Base-by-base conservation (phyloP, 2,113 vertebrate species). In the Athene noctua region DNA sequence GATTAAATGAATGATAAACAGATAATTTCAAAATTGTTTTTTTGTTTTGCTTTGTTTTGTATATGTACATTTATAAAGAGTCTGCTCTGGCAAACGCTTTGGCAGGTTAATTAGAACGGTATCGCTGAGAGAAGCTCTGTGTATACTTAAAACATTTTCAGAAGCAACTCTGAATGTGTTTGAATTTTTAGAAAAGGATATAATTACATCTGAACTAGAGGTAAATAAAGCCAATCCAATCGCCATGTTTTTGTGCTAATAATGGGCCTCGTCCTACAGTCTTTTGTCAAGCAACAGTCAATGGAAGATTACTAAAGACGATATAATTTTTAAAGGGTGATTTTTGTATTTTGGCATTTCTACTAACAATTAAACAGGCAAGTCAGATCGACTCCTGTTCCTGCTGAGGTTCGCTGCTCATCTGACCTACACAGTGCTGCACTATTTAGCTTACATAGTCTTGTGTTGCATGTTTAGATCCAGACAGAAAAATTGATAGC, bases 41-140 rank as follows among this genome's bases (percentile, higher is more conserved):
- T 81, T 94, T 96, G 63, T 65, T 96, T 94, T 88, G 36, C 44
- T 82, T 75, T 90, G 38, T 74, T 90, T 58, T 83, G 54, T 61
- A 18, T 79, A 42, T 62, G 29, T 51, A 32, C 16, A 32, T 86
- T 89, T 72, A 42, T 51, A 58, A 89, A 87, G 30, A 52, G 47
- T 58, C 62, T 77, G 29, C 65, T 82, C 54, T 68, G 86, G 67
- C 62, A 86, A 51, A 93, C 0, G 0, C 54, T 88, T 83, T 77
- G 66, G n/a, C 84, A 79, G 51, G 54, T 92, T 91, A 91, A 78
- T 94, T 81, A 73, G 67, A 81, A 58, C 3, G 2, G 54, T 55
- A 77, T 68, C 51, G 2, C 16, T 3, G 44, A 74, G 34, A 51
- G 59, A 78, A 83, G 67, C 32, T 71, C 59, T 87, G 44, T 83